Base-by-base conservation (phyloP, 2,888 invertebrate species). In the Harpagoxenus sublaevis region DNA sequence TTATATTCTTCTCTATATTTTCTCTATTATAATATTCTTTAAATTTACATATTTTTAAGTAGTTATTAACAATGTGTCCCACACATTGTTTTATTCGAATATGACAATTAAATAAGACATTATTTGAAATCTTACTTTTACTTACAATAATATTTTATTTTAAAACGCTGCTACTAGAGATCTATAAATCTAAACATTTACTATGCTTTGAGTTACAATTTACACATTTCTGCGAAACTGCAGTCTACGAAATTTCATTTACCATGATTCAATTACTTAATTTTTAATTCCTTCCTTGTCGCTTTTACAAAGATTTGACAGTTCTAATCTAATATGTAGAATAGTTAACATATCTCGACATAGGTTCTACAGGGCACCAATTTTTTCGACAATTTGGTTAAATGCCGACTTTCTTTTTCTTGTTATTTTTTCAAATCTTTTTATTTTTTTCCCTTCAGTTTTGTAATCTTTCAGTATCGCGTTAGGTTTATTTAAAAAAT, bases 121-220 rank as follows among this genome's bases (percentile, higher is more conserved):
- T 39, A 39, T 35, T 35, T 39, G 9, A 18, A 35, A 62, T 42
- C 3, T 9, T 8, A 28, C 45, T 28, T 66, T 42, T 57, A 42
- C 1, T 39, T 6, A 35, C 18, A 45, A 15, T 35, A 35, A 35
- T 35, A 35, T 48, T 75, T 62, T 35, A 48, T 45, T 48, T 75
- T 48, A n/a, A 62, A 62, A 65, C 42, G 31, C 28, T n/a, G 9
- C 2, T 31, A n/a, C n/a, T n/a, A 57, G 78, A 51, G 51, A 75
- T 73, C 28, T 81, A 60, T 75, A 73, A 62, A 15, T 35, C 0
- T 35, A 35, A 35, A 35, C 42, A 35, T 84, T 81, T 75, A 62
- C 62, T 71, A 79, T 65, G 68, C 51, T 57, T 73, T 45, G 31
- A 63, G 62, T 51, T 28, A 63, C 48, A 15, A 39, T 75, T 74